Evolutionary conservation across 2,888 invertebrate species (phyloP).

Genomic region (Scaptomyza caliginosa): DNA sequence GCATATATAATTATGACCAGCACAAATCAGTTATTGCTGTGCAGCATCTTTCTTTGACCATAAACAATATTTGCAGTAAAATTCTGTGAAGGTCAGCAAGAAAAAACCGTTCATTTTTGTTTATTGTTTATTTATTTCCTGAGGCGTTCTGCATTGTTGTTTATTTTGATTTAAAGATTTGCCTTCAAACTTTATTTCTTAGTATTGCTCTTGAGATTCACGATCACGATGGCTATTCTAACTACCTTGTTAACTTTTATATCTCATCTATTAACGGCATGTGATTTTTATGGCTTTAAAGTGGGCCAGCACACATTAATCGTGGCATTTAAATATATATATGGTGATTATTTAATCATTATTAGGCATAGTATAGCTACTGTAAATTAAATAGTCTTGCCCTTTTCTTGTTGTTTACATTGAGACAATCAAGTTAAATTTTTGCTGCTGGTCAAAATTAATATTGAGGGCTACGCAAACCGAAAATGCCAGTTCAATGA

Average conservation of each 20-base stretch:
- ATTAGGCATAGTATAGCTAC: background rate
- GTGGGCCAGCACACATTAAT: slow-evolving; percentile 40
- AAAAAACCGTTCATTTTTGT: slow-evolving; percentile 11
- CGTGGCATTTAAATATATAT: slow-evolving; percentile 3
- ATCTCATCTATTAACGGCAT: slow-evolving; percentile 26
- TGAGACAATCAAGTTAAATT: slow-evolving; percentile 15
- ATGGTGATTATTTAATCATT: slow-evolving; percentile 32
- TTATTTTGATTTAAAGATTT: slow-evolving; percentile 25
- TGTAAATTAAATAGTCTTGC: slow-evolving; percentile 7
- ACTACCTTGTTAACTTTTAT: slow-evolving; percentile 43
- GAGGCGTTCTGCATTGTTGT: slow-evolving; percentile 30
- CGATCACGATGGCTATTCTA: slow-evolving; percentile 57
- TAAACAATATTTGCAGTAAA: slow-evolving; percentile 28
- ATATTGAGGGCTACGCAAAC: slow-evolving; percentile 12
- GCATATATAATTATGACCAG: slow-evolving; percentile 20
- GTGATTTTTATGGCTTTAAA: slow-evolving; percentile 45
- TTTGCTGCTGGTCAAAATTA: slow-evolving; percentile 24
- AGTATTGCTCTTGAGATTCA: slow-evolving; percentile 58
- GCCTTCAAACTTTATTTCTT: slow-evolving; percentile 43
- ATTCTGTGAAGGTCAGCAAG: slow-evolving; percentile 35
- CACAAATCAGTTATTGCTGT: slow-evolving; percentile 4
- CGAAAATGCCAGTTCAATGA: slow-evolving; percentile 46
- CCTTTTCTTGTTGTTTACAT: slow-evolving; percentile 34
- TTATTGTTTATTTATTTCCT: slow-evolving; percentile 28
- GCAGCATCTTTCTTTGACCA: slow-evolving; percentile 18